Evolutionary conservation across 2,888 invertebrate species (phyloP), one percentile per base, ranked within the genome.

Genomic region (Gymnoscelis rufifasciata): DNA sequence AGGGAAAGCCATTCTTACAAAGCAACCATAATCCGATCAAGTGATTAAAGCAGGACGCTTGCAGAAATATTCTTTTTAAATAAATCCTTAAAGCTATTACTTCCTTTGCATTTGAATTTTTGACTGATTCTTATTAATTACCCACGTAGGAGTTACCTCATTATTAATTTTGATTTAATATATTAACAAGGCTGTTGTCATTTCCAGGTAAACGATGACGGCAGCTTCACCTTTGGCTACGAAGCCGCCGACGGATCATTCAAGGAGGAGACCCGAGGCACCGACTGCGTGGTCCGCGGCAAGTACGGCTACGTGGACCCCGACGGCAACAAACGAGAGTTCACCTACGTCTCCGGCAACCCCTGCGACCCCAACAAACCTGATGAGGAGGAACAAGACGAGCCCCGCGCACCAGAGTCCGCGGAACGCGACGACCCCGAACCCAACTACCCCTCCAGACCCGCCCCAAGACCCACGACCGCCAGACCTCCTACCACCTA

Each of bases 281-380:
- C 94, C 0, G 95, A 95, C 79, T 95, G 95, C 74, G 94, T 95
- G 0, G 95, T 95, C 3, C 90, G 95, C 49, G 95, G 95, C 41
- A 95, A 95, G 75, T 95, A 95, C 76, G 95, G 95, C 13, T 95
- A 95, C 83, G 88, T 95, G 7, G 95, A 95, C 78, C 95, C 95
- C 0, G 94, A 95, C 54, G 95, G 95, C 59, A 94, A 95, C 82
- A 94, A 94, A 67, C 83, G 95, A 57, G 95, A 95, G 76, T 95
- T 95, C 80, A 94, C 94, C 3, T 95, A 95, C 78, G 95, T 95
- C 0, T 94, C 94, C 14, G 95, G 95, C 12, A 95, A 95, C 73
- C 94, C 95, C 0, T 95, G 95, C 70, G 95, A 95, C 68, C 95
- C 95, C 5, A 95, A 94, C 77, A 93, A 93, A n/a, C 92, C 92